A percentile compares a stretch with the other conserved stretches of the same genome.
phyloP scores from a whole-genome alignment of 2,797 vertebrate species.

The Cuculus canorus region DNA sequence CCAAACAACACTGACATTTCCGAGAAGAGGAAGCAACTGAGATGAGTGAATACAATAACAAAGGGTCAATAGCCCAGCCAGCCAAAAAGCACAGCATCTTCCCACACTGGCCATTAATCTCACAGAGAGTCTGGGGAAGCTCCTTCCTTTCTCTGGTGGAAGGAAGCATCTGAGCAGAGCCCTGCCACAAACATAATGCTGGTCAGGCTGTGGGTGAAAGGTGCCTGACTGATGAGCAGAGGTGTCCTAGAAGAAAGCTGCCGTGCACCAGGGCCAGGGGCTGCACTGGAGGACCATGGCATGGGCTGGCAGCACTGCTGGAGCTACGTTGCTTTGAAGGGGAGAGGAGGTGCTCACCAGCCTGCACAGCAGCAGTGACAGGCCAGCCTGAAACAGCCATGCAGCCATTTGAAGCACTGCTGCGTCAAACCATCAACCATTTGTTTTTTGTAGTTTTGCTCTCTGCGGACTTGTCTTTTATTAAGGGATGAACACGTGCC shows the following conservation, averaged over 20 bases:
- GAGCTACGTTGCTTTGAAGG: neutral
- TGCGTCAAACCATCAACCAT: neutral
- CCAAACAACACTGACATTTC: neutral
- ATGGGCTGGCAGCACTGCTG: neutral
- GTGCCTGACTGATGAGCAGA: neutral
- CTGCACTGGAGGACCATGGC: neutral
- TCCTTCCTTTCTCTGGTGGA: neutral
- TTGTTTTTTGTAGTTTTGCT: neutral
- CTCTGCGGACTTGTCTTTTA: neutral
- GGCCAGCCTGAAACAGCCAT: neutral
- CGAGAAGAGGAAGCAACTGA: neutral
- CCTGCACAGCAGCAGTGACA: neutral
- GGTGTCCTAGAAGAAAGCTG: neutral
- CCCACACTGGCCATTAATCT: neutral
- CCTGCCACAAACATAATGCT: neutral
- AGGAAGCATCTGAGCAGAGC: neutral
- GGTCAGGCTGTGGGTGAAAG: neutral
- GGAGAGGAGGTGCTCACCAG: neutral
- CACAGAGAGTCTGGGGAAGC: neutral
- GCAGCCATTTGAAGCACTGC: neutral
- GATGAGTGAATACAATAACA: neutral
- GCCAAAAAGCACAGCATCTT: neutral
- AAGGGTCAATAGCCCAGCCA: neutral
- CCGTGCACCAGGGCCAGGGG: accelerated
- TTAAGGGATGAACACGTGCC: neutral